Base-by-base conservation (phyloP, 2,888 invertebrate species). In the Nomada hirtipes region DNA sequence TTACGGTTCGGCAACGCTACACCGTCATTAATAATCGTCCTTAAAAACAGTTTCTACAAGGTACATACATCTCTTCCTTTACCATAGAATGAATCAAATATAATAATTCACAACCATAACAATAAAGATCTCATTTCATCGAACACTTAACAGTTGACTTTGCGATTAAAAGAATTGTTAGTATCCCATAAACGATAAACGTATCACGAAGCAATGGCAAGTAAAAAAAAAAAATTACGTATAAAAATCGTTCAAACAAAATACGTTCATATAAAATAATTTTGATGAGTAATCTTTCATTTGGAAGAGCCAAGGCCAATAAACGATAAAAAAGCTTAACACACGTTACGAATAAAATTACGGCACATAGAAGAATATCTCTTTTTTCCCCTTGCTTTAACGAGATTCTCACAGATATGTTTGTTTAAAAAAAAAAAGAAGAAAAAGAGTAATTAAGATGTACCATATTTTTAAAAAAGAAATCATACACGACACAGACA, bases 361-460 rank as follows among this genome's bases (percentile, higher is more conserved):
- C 92, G 91, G 91, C 91, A 91, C 91, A 90, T 92, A 91, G 91
- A 92, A 92, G 91, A 93, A 92, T 92, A 92, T 91, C 82, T 91
- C 82, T 79, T 86, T 81, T 89, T 73, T 85, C 73, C 77, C 86
- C 79, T 76, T 76, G 78, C 47, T 47, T 72, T 60, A 76, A 76
- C 81, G 76, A 78, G 80, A 81, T 63, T 85, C 76, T 80, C 77
- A 82, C 80, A 83, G 83, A 82, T 65, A 47, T 26, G 13, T 53
- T 44, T 59, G 61, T 23, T 3, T 7, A 7, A 7, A 36, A 36
- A 36, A 29, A 36, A 36, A 36, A 36, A 36, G 15, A 47, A 47
- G 47, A 47, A 47, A 23, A 65, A 57, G 18, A 7, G n/a, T 61
- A 65, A 65, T 18, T 23, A 57, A 70, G 57, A 4, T 26, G 53